Evolutionary conservation across 64 coral and sea anemone genomes (phyloP), one percentile per base, ranked within the genome.

Genomic region (Platygyra sinensis): DNA sequence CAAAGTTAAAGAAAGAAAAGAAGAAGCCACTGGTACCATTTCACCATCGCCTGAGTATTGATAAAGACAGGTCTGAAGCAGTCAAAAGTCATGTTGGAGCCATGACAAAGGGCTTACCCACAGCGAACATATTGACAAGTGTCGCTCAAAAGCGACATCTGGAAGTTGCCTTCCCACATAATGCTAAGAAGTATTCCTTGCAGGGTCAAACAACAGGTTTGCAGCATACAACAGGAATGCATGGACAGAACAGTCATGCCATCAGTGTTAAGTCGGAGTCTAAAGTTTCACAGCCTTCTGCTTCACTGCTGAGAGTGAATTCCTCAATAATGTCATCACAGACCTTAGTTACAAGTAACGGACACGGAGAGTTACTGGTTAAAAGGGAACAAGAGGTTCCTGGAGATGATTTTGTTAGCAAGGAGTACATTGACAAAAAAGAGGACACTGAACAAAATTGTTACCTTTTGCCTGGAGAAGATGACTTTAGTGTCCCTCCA

Each of bases 1-100:
- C 90, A 61, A 99, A 99, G 88, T 77, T 96, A 83, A 99, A 99
- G 69, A 99, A 96, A 87, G 97, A 98, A 73, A 98, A 98, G 78
- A 94, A 92, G 86, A 99, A 99, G 51, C 94, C 97, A 33, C 19
- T 96, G 22, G 28, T 89, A 25, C 97, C 97, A 10, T 99, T 99
- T 80, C 97, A 99, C 75, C 97, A 99, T 78, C 88, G 95, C 6
- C 91, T 75, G 18, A 83, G 74, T 22, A 20, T 96, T 15, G 87
- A 91, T 4, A 93, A 90, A 63, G 95, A 97, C 42, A 75, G 49
- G 8, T 92, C 95, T 5, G 91, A 97, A 50, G 91, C 83, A 11
- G 49, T 88, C 9, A 97, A 89, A 78, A 89, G 88, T 93, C 87
- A 91, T 91, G 77, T 94, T 72, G 88, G 82, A 51, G 90, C 93